Evolutionary conservation across 2,888 invertebrate species (phyloP).

Genomic region (Apeira syringaria): DNA sequence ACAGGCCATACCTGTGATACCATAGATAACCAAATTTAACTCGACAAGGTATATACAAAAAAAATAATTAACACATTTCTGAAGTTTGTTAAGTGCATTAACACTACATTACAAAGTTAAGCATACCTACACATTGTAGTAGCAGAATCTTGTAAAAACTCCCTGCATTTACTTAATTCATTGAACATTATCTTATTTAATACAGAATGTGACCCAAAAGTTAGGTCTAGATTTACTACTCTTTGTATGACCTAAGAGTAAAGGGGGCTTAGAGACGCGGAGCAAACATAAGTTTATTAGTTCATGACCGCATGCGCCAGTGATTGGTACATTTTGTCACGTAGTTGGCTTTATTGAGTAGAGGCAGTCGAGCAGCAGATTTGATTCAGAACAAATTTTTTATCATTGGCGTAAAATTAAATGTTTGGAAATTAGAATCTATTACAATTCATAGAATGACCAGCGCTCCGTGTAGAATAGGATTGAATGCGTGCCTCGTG

Average conservation of each 20-base stretch:
- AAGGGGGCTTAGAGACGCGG: not conserved
- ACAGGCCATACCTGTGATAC: too few species aligned
- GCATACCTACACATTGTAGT: too few species aligned
- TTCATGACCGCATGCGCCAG: constrained; percentile 14
- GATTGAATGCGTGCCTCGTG: too few species aligned
- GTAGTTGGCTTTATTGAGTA: constrained; percentile 21
- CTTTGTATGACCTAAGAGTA: constrained; percentile 29
- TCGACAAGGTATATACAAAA: too few species aligned
- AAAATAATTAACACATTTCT: too few species aligned
- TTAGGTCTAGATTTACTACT: constrained; percentile 26
- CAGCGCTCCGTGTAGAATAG: too few species aligned
- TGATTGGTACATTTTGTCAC: constrained; percentile 27
- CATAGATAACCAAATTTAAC: too few species aligned
- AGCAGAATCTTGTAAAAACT: constrained; percentile 1
- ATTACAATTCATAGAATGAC: too few species aligned
- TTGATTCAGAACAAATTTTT: constrained; percentile 26
- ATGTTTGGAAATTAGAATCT: constrained; percentile 19
- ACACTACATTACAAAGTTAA: too few species aligned
- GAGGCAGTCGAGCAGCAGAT: constrained; percentile 29
- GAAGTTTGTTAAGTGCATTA: too few species aligned
- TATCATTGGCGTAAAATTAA: constrained; percentile 16
- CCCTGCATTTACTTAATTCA: constrained; percentile 2
- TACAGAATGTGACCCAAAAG: constrained; percentile 27
- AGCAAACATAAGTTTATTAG: constrained; percentile 10
- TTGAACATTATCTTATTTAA: constrained; percentile 24